Base-by-base conservation (phyloP, 2,113 vertebrate species). In the Sturnus vulgaris region DNA sequence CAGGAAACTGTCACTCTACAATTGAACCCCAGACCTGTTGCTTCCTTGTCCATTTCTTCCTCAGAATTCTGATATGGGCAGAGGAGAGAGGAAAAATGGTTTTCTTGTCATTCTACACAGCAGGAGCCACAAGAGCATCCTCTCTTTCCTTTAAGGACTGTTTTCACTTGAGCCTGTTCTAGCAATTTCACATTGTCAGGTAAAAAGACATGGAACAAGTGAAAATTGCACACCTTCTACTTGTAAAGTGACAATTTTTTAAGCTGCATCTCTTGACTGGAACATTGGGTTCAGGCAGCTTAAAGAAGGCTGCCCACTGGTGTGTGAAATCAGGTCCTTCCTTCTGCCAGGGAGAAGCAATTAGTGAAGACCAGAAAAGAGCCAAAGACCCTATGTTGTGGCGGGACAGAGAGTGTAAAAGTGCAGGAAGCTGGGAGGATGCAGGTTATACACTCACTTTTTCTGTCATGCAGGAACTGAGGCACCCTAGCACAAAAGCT, bases 361-460 rank as follows among this genome's bases (percentile, higher is more conserved):
- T n/a, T n/a, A 75, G 10, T 18, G 22, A 70, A 61, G 33, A 50
- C 10, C 35, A 66, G 64, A 59, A 73, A 56, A 83, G 60, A 57
- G 3, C 7, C 40, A 37, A 56, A 61, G 37, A 42, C 7, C 13
- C 9, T 65, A 2, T 33, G 8, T 15, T 57, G 44, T 33, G 16
- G 20, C 10, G 5, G 17, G 68, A 14, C 18, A 63, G 20, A 53
- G 3, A 31, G 16, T 12, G 15, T 42, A 33, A 69, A 88, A 53
- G n/a, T 49, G 3, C 12, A 30, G 20, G 57, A 88, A 84, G 12
- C 7, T 68, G 23, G 11, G 28, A 78, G 5, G 10, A 68, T 12
- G 12, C 10, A 16, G 25, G 10, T 81, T 66, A 22, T 28, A 28
- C 2, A 13, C 5, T 5, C 3, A 8, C 5, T 2, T 4, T 21